Evolutionary conservation across 2,888 invertebrate genomes (phyloP), one percentile per base, ranked within the genome.

Genomic region (Hirtodrosophila duncani): DNA sequence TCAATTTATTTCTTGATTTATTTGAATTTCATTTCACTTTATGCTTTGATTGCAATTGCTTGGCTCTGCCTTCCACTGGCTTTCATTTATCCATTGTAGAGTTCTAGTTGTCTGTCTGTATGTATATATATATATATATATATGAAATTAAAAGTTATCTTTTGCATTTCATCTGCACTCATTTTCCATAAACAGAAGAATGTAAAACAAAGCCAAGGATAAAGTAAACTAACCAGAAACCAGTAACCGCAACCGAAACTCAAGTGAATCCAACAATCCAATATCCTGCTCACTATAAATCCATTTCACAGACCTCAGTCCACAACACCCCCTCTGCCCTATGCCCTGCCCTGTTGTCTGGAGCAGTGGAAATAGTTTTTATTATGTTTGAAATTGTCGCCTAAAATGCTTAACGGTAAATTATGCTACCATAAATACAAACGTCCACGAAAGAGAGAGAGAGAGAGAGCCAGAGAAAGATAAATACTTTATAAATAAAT

Each of bases 1-100:
- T 72, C 74, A 78, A 78, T 78, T 72, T 78, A 67, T 72, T 78
- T 70, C 49, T 63, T 65, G 70, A 78, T 74, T 72, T 70, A 78
- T 72, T 74, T 65, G 74, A 74, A 58, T 70, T 72, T 63, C 67
- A 62, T 69, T 65, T 65, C 52, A 49, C 61, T 55, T 44, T n/a
- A 36, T 24, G 27, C 50, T 53, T 41, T 48, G 48, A 21, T 33
- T 60, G 62, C 23, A 31, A 77, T 71, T 71, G 72, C 77, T 71
- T 53, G 63, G 51, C 57, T 65, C 60, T 45, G 33, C 52, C 53
- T 49, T 48, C 33, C 18, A 50, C 39, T 10, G 38, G 21, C 36
- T 37, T 36, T 43, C 51, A 4, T 26, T 3, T n/a, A 9, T 11
- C n/a, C 10, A 9, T 10, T 20, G 11, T 11, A 6, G 26, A 20